These are phyloP conservation scores for Cyclura pinguis DNA, from an alignment of 2,797 vertebrate species.

Conservation along the genomic window DNA sequence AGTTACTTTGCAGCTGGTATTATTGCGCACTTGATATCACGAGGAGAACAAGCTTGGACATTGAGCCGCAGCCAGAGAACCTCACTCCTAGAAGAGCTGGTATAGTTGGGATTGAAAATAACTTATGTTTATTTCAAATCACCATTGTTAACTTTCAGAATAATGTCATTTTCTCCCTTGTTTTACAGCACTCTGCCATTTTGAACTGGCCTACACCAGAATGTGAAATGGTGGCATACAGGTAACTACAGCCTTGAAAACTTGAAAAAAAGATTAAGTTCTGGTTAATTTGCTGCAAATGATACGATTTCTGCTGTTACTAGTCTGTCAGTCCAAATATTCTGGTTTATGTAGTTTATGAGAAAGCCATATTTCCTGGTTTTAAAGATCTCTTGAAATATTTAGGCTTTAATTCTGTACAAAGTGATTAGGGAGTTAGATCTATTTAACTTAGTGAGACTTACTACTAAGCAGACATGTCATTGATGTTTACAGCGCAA, in stretches of 20 bases:
- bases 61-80: conserved; percentile 87
- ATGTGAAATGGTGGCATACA: conserved; percentile 99
- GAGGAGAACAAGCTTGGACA: conserved; percentile 93
- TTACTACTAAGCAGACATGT: neutral
- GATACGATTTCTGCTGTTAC: neutral
- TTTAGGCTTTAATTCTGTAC: too few species aligned
- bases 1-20: conserved; percentile 99
- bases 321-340: neutral
- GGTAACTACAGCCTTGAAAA: conserved; percentile 81
- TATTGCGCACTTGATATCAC: conserved; percentile 95
- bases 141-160: conserved; percentile 47
- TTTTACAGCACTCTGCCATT: conserved; percentile 92
- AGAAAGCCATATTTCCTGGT: neutral
- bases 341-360: neutral
- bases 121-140: conserved; percentile 32
- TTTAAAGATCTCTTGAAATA: neutral
- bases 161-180: conserved; percentile 62
- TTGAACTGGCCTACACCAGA: conserved; percentile 97
- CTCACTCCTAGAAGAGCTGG: conserved; percentile 92
- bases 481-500: neutral
- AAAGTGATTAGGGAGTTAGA: neutral
- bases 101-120: conserved; percentile 75
- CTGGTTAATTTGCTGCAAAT: neutral
- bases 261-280: conserved; percentile 10
- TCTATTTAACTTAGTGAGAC: neutral